Conservation (phyloP, 2,888 invertebrate species). For the Cheilosia grossa region DNA sequence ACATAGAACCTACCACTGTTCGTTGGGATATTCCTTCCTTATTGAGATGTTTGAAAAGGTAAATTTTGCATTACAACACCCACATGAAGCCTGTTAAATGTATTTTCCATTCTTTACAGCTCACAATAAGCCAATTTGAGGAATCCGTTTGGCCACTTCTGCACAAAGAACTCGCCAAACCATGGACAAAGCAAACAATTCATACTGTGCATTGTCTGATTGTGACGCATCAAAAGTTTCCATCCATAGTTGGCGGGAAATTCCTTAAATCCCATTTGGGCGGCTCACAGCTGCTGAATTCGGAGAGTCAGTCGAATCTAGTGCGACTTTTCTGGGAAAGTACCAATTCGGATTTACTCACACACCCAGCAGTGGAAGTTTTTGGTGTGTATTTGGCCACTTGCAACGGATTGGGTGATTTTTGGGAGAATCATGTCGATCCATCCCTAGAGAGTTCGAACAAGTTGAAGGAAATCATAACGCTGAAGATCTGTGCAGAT, state of each 20-base stretch:
- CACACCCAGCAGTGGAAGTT: constrained; percentile 87
- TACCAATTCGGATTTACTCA: constrained; percentile 81
- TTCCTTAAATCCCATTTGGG: constrained; percentile 85
- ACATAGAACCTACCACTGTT: constrained; percentile 78
- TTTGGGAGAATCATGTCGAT: constrained; percentile 85
- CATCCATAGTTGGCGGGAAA: constrained; percentile 84
- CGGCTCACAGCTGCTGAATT: constrained; percentile 85
- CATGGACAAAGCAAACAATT: constrained; percentile 86
- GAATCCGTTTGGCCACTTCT: constrained; percentile 86
- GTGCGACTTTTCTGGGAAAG: constrained; percentile 86
- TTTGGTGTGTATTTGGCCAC: constrained; percentile 85
- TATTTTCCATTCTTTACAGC: constrained; percentile 80
- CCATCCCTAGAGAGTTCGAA: constrained; percentile 84
- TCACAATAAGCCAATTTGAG: constrained; percentile 85
- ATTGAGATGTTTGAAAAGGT: constrained; percentile 86
- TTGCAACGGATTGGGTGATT: constrained; percentile 84
- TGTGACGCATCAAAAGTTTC: constrained; percentile 83
- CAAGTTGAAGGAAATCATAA: constrained; percentile 86
- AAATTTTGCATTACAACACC: constrained; percentile 66
- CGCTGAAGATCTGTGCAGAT: constrained; percentile 85
- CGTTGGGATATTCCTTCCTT: constrained; percentile 85
- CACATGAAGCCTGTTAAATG: background rate
- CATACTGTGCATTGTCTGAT: constrained; percentile 87
- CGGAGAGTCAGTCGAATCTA: constrained; percentile 85
- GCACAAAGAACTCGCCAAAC: constrained; percentile 86